Evolutionary conservation across 2,888 invertebrate genomes (phyloP).

Genomic region (Aporophyla nigra): DNA sequence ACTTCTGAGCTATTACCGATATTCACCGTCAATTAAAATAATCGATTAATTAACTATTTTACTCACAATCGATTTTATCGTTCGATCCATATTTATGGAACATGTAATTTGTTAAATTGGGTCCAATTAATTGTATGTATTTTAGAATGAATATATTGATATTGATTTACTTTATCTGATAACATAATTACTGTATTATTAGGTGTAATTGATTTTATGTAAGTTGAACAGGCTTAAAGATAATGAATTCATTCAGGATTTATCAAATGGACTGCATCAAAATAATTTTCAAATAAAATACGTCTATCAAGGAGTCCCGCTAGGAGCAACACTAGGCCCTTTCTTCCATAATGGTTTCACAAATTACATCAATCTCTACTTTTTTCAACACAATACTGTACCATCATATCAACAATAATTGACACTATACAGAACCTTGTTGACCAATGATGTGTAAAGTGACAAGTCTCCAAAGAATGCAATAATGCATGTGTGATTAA

Average conservation of each 20-base stretch:
- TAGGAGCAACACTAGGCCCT: neutral
- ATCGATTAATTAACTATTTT: constrained; percentile 63
- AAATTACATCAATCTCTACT: constrained; percentile 6
- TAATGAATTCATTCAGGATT: neutral
- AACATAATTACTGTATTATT: constrained; percentile 45
- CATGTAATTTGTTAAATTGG: constrained; percentile 60
- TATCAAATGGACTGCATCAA: neutral
- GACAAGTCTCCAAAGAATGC: constrained; percentile 57
- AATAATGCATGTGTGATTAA: constrained; percentile 54
- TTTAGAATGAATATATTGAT: constrained; percentile 52
- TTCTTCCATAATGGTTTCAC: neutral
- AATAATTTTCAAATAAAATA: neutral
- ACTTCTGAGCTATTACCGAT: constrained; percentile 60
- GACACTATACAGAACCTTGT: constrained; percentile 27
- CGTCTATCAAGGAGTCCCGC: neutral
- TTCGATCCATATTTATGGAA: constrained; percentile 60
- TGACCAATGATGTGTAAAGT: constrained; percentile 38
- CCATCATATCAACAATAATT: constrained; percentile 32
- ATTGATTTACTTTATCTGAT: constrained; percentile 49
- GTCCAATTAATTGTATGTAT: constrained; percentile 57
- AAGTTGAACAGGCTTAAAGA: constrained; percentile 14
- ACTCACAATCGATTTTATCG: constrained; percentile 56
- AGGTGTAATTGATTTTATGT: constrained; percentile 10
- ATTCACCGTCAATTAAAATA: constrained; percentile 64
- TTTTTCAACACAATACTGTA: constrained; percentile 13